A percentile compares a stretch with the other conserved stretches of the same genome.
Evolutionary conservation across 2,888 invertebrate species (phyloP).

Genomic region (Oscheius onirici): DNA sequence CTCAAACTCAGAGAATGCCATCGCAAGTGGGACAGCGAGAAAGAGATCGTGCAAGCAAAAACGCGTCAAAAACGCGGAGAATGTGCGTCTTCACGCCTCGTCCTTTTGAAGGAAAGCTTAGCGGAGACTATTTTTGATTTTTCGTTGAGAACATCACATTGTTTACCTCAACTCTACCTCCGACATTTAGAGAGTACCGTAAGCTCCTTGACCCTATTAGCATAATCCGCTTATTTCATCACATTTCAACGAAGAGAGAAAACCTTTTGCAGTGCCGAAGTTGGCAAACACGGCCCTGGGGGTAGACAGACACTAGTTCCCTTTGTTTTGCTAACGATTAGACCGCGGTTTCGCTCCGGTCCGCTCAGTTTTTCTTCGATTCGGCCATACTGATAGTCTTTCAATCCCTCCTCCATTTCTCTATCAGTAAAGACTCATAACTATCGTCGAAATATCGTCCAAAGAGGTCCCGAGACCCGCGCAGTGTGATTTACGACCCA

Average conservation of each 20-base stretch:
- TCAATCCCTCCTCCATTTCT: background rate
- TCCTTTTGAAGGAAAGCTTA: too few species aligned
- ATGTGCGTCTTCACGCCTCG: too few species aligned
- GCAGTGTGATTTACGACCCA: conserved; percentile 15
- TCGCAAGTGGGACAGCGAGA: too few species aligned
- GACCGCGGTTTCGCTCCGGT: background rate
- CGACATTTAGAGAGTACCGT: background rate
- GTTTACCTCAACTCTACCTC: background rate
- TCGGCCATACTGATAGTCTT: background rate
- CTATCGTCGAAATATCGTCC: background rate
- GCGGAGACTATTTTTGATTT: too few species aligned
- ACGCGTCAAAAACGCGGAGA: too few species aligned
- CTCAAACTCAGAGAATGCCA: too few species aligned
- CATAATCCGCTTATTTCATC: background rate
- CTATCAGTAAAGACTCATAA: conserved; percentile 2
- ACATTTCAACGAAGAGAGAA: conserved; percentile 3
- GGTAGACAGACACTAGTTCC: conserved; percentile 1
- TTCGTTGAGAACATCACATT: too few species aligned
- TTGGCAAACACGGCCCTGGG: conserved; percentile 15
- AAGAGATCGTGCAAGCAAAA: too few species aligned
- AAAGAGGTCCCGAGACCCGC: conserved; percentile 2
- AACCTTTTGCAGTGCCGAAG: background rate
- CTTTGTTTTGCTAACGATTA: conserved; percentile 11
- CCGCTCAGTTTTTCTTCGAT: background rate
- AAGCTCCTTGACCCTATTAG: conserved; percentile 11